These are phyloP conservation scores for Muraenolepis orangiensis DNA, from an alignment of 2,797 vertebrate species.

Conservation along the genomic window DNA sequence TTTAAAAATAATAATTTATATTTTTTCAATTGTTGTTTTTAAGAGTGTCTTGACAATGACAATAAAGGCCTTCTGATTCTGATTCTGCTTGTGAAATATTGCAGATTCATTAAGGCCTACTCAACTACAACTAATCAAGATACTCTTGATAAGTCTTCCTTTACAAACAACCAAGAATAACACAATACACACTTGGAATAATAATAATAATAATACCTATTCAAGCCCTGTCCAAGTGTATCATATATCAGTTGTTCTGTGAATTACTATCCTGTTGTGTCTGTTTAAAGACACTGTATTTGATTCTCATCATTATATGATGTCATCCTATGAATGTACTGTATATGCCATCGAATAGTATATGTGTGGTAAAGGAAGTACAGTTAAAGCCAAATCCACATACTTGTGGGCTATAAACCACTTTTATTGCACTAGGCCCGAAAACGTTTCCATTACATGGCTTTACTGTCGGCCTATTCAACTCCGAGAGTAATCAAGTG, in stretches of 20 bases:
- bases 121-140: background rate
- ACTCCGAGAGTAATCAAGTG: no score
- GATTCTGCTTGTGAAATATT: no score
- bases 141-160: background rate
- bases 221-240: no score
- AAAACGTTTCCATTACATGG: background rate
- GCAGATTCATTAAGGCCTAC: background rate
- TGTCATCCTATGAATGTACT: background rate
- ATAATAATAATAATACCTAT: no score
- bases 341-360: background rate
- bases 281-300: background rate
- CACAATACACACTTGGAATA: no score
- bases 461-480: background rate
- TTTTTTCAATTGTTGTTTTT: no score
- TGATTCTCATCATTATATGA: background rate
- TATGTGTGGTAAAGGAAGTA: background rate
- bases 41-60: no score
- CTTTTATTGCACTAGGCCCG: background rate
- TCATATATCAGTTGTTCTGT: background rate
- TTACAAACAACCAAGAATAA: no score
- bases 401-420: background rate
- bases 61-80: no score
- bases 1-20: no score
- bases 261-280: background rate
- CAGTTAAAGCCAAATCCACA: background rate